Evolutionary conservation across 1,140 invertebrate genomes (phyloP), one percentile per base, ranked within the genome.

Genomic region (Drosophila pseudoananassae): DNA sequence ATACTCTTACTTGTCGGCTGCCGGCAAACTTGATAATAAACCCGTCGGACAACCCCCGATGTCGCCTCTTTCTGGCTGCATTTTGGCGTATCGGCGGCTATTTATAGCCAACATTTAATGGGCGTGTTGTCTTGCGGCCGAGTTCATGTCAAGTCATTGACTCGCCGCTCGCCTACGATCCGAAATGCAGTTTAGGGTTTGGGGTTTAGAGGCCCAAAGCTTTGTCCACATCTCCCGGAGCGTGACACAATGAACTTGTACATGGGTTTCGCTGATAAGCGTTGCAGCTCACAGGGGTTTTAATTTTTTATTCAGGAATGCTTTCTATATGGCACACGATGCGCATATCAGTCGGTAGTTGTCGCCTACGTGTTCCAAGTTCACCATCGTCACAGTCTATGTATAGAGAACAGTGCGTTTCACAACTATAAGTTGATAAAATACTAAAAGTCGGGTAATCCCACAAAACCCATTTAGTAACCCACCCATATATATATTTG

Each of bases 121-220:
- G 68, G 54, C 50, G 55, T 68, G 56, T 65, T 80, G 59, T 61
- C 61, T 76, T 74, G 76, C 78, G 50, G 60, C 57, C 54, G 82
- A 87, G 82, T 85, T 85, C 82, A 85, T 69, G 60, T 77, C 61
- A 78, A 78, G 82, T 85, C 82, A 87, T 87, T 85, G 82, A 85
- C 82, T 87, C 54, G 38, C 20, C 55, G 60, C 4, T 58, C 49
- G 49, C 68, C 57, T 53, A 60, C 49, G 54, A 71, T 58, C 31
- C 15, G 12, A 20, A 55, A 8, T 55, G 49, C 61, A 25, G 15
- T 9, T 8, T 3, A 27, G n/a, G 20, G 43, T 47, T 68, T 36
- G 9, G 60, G 25, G 47, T 4, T n/a, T 45, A 25, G 9, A 15
- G 49, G 45, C 56, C 12, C 40, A 50, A 10, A 20, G 57, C 33